Percentiles rank a stretch among this genome's conserved stretches.
Evolutionary conservation across 2,113 vertebrate genomes (phyloP).

Genomic region (Mustela nigripes): DNA sequence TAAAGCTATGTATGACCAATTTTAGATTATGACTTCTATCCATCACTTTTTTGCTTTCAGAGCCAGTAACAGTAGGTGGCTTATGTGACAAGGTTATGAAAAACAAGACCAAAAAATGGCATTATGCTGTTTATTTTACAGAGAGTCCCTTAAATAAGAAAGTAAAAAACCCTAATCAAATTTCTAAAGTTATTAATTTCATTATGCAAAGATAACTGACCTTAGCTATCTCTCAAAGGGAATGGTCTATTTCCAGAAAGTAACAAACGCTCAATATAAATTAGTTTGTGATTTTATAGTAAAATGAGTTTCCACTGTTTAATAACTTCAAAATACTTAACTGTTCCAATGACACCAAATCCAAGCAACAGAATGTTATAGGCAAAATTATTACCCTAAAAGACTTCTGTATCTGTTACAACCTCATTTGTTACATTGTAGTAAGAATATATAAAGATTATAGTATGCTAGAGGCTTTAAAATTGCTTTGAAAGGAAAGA

Average conservation of each 20-base stretch:
- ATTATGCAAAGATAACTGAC: background rate
- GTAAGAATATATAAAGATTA: background rate
- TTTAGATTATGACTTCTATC: conserved; percentile 1
- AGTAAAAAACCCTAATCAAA: background rate
- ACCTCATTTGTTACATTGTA: background rate
- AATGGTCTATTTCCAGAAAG: background rate
- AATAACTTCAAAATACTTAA: background rate
- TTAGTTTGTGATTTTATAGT: background rate
- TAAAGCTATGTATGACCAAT: background rate
- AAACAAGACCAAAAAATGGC: conserved; percentile 19
- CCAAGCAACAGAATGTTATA: background rate
- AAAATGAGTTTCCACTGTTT: background rate
- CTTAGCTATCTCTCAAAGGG: background rate
- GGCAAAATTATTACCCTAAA: background rate
- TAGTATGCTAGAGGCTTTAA: background rate
- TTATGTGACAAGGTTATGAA: background rate
- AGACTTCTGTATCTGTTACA: background rate
- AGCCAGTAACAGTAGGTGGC: background rate
- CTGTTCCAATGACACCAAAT: background rate
- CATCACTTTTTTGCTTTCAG: conserved; percentile 23
- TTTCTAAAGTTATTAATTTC: conserved; percentile 6
- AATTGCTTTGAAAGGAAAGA: conserved; percentile 31
- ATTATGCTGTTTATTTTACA: conserved; percentile 23
- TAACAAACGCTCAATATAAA: conserved; percentile 37
- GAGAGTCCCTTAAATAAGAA: background rate